Conservation (phyloP, 2,888 invertebrate genomes). For the Galeopsomyia nigrocyanea region DNA sequence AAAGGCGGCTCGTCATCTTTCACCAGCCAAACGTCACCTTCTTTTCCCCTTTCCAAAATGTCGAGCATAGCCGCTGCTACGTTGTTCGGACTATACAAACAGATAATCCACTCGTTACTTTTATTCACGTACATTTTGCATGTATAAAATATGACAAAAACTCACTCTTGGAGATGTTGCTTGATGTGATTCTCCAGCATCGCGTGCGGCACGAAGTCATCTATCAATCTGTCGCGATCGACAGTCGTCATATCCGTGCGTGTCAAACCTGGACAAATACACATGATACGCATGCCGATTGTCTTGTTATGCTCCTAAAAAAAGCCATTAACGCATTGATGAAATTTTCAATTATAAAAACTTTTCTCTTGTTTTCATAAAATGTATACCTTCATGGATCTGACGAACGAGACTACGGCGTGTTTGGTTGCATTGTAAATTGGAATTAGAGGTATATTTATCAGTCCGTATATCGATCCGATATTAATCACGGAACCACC, state of each 20-base stretch:
- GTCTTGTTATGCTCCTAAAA: slow-evolving; percentile 13
- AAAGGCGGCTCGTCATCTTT: slow-evolving; percentile 29
- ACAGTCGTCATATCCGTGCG: slow-evolving; percentile 10
- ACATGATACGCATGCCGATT: slow-evolving; percentile 21
- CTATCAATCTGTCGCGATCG: background rate
- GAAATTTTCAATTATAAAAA: too few relatives aligned
- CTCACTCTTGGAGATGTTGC: slow-evolving; percentile 8
- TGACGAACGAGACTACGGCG: slow-evolving; percentile 64
- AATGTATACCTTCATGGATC: slow-evolving; percentile 60
- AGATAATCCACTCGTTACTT: background rate
- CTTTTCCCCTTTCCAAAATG: slow-evolving; percentile 16
- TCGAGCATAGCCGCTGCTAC: slow-evolving; percentile 25
- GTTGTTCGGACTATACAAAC: slow-evolving; percentile 24
- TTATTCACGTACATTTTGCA: too few relatives aligned
- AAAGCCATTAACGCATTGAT: too few relatives aligned
- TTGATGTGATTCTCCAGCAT: background rate
- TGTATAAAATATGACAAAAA: background rate
- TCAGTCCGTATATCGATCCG: slow-evolving; percentile 73
- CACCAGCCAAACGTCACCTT: slow-evolving; percentile 27
- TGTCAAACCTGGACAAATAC: slow-evolving; percentile 29
- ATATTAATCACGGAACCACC: slow-evolving; percentile 77
- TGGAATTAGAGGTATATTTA: slow-evolving; percentile 61
- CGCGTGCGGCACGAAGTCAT: background rate
- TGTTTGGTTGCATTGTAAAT: slow-evolving; percentile 74
- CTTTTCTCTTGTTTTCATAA: too few relatives aligned